Conservation (phyloP, 2,888 invertebrate genomes). For the Tortrix viridana region DNA sequence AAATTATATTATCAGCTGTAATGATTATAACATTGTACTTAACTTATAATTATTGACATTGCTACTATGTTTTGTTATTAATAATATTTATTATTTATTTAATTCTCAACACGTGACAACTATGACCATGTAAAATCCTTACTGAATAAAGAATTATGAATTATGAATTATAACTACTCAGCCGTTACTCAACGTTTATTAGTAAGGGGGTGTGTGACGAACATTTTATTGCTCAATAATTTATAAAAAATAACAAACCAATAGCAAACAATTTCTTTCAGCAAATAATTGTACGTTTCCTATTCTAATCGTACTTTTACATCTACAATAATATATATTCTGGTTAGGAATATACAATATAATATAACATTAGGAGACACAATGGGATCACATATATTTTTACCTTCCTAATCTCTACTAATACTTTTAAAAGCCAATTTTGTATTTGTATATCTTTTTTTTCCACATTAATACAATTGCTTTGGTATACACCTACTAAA, state of each 20-base stretch:
- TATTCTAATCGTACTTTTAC: too few relatives aligned
- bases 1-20: too few relatives aligned
- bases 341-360: conserved; percentile 47
- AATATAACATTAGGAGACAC: conserved; percentile 58
- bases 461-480: conserved; percentile 38
- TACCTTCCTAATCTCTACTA: conserved; percentile 31
- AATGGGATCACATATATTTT: conserved; percentile 61
- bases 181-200: too few relatives aligned
- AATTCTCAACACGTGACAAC: too few relatives aligned
- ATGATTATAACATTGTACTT: too few relatives aligned
- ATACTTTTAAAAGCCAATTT: conserved; percentile 34
- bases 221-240: conserved; percentile 3
- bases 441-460: conserved; percentile 33
- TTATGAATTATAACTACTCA: too few relatives aligned
- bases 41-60: too few relatives aligned
- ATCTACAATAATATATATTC: conserved; percentile 42
- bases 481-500: conserved; percentile 18
- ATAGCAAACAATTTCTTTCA: conserved; percentile 14
- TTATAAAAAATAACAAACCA: conserved; percentile 16
- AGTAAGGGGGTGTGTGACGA: neutral
- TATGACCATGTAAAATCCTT: too few relatives aligned
- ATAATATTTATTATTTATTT: too few relatives aligned
- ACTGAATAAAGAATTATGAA: too few relatives aligned
- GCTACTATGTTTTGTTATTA: too few relatives aligned
- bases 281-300: conserved; percentile 19